Evolutionary conservation across 2,888 invertebrate species (phyloP).

Genomic region (Tanypteryx hageni): DNA sequence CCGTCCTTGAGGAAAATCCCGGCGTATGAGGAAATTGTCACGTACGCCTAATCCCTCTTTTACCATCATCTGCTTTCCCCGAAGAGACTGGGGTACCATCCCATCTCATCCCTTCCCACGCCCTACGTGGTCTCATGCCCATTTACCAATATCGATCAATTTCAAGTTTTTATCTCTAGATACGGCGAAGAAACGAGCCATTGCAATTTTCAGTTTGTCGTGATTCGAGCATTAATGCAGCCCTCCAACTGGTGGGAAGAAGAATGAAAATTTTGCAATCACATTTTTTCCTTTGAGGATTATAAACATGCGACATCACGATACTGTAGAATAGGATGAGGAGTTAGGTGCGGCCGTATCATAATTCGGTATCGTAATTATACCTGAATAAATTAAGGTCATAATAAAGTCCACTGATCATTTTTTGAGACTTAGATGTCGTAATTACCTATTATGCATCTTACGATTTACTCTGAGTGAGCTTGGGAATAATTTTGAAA

Average conservation of each 20-base stretch:
- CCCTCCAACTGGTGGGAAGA: background rate
- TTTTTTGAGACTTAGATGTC: too few species aligned
- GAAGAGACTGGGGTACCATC: background rate
- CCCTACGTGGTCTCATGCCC: background rate
- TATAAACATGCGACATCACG: background rate
- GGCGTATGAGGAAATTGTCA: slow-evolving; percentile 34
- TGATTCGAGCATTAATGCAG: background rate
- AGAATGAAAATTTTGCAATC: background rate
- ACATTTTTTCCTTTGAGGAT: background rate
- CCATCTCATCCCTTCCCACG: too few species aligned
- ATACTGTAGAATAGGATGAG: background rate
- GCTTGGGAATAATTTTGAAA: too few species aligned
- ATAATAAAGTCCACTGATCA: background rate
- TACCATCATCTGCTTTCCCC: background rate
- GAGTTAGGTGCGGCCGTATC: background rate
- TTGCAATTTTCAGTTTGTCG: background rate
- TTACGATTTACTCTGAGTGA: too few species aligned
- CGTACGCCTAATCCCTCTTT: slow-evolving; percentile 4
- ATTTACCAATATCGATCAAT: background rate
- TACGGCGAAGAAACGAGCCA: background rate
- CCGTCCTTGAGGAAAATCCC: background rate
- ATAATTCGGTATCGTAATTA: background rate
- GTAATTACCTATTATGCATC: too few species aligned
- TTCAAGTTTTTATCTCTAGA: background rate
- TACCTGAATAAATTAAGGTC: background rate